These are phyloP conservation scores for Microcebus murinus DNA, from an alignment of 2,113 vertebrate genomes.

Conservation along the genomic window DNA sequence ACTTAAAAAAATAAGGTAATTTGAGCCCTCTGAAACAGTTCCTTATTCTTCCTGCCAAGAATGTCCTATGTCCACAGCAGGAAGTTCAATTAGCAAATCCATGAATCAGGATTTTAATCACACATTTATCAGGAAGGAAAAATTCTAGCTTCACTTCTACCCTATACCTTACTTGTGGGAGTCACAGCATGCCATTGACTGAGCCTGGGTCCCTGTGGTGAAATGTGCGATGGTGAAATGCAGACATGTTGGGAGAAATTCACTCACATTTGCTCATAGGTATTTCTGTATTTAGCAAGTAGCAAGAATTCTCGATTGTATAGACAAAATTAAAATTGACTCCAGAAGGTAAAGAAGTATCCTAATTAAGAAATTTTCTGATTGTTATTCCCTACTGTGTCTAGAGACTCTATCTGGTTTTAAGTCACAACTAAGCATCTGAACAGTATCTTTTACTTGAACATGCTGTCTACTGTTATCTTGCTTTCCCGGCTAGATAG, in stretches of 20 bases:
- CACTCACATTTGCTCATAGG: constrained; percentile 24
- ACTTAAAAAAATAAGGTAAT: constrained; percentile 35
- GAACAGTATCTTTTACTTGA: constrained; percentile 3
- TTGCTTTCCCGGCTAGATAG: neutral
- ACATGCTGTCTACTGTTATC: neutral
- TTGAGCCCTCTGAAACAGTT: constrained; percentile 58
- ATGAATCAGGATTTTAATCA: constrained; percentile 78
- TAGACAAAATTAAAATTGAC: constrained; percentile 38
- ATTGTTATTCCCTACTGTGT: constrained; percentile 19
- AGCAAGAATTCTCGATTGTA: constrained; percentile 49
- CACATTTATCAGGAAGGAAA: constrained; percentile 68
- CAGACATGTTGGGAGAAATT: constrained; percentile 39
- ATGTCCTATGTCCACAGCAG: constrained; percentile 64
- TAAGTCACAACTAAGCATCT: constrained; percentile 59
- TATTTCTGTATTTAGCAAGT: constrained; percentile 57
- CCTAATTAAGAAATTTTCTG: constrained; percentile 58
- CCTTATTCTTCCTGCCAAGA: constrained; percentile 62
- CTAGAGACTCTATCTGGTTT: constrained; percentile 35
- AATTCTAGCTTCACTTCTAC: constrained; percentile 56
- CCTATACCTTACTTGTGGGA: constrained; percentile 57
- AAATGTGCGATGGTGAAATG: constrained; percentile 43
- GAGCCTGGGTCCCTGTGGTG: constrained; percentile 47
- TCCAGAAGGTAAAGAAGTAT: constrained; percentile 35
- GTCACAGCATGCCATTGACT: constrained; percentile 43
- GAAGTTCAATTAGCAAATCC: constrained; percentile 75